phyloP scores from a whole-genome alignment of 2,113 vertebrate genomes.

The Bombycilla garrulus region DNA sequence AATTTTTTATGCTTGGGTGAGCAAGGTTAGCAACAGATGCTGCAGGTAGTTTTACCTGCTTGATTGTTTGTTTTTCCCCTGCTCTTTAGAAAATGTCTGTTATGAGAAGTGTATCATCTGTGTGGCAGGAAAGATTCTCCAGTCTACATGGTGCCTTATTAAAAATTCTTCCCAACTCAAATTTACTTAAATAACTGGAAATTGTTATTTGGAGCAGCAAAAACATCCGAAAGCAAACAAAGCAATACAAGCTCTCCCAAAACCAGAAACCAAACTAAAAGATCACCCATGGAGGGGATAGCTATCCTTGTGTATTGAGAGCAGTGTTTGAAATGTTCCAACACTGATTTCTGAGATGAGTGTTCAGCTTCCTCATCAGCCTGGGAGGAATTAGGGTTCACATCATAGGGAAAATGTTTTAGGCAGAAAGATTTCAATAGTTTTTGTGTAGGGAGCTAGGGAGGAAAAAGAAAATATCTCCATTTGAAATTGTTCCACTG shows the following conservation, averaged over 20 bases:
- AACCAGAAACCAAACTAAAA: background rate
- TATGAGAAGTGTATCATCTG: background rate
- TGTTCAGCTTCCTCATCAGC: background rate
- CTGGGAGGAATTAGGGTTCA: background rate
- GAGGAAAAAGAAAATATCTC: background rate
- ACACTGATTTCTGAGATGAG: background rate
- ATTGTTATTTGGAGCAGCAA: background rate
- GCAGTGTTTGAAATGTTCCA: background rate
- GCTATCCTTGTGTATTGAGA: background rate
- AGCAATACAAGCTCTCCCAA: background rate
- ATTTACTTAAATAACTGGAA: background rate
- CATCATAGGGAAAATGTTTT: background rate
- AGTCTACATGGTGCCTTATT: background rate
- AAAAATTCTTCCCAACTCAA: background rate
- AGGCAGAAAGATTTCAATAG: background rate
- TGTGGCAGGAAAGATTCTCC: background rate
- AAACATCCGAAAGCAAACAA: accelerated
- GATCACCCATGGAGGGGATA: accelerated
- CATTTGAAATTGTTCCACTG: background rate
- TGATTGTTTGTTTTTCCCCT: background rate
- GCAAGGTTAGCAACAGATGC: background rate
- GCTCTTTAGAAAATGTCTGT: background rate
- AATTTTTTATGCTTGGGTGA: background rate
- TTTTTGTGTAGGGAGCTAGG: background rate
- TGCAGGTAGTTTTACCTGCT: background rate